Base-by-base conservation (phyloP, 2,113 vertebrate genomes). In the Cettia cetti region DNA sequence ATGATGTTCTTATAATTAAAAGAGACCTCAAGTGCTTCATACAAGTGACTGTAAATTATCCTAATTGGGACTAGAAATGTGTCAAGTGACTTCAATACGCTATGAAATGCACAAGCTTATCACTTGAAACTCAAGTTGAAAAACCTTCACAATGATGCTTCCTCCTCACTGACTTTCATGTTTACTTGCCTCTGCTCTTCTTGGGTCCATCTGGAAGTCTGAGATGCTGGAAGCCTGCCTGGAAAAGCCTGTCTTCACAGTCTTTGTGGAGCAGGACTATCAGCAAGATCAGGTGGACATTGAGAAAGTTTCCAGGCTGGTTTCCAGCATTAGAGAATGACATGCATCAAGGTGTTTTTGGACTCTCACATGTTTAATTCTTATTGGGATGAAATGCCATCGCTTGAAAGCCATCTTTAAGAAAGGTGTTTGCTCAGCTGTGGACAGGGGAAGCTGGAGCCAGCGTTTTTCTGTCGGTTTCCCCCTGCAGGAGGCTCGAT, bases 401-500 rank as follows among this genome's bases (percentile, higher is more conserved):
- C 47, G 6, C n/a, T 57, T 49, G 40, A 76, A 94, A 91, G 6
- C 35, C 37, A 4, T 40, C n/a, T 78, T 64, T 66, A 76, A 19
- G 47, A 78, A 56, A 31, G 1, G 27, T 5, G 7, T 65, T 80
- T 91, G 81, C 56, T 61, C 60, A 86, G 1, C 66, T 68, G 81
- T 21, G 45, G 69, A 7, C 24, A n/a, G 44, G 21, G 42, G 37
- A 27, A 27, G 14, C 0, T 0, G 9, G 6, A 52, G 53, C 91
- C 79, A 72, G 15, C 2, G 19, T 45, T 44, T 63, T 59, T 45
- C 13, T 87, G 44, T 44, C 54, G 65, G 19, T 93, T 86, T 7
- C 22, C 44, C 72, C 64, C 1, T 17, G 0, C 63, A 99, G 99
- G 99, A 7, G 99, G 98, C 39, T 99, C 99, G 3, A 99, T 99